phyloP scores from a whole-genome alignment of 2,888 invertebrate genomes.

The Cepaea hortensis region DNA sequence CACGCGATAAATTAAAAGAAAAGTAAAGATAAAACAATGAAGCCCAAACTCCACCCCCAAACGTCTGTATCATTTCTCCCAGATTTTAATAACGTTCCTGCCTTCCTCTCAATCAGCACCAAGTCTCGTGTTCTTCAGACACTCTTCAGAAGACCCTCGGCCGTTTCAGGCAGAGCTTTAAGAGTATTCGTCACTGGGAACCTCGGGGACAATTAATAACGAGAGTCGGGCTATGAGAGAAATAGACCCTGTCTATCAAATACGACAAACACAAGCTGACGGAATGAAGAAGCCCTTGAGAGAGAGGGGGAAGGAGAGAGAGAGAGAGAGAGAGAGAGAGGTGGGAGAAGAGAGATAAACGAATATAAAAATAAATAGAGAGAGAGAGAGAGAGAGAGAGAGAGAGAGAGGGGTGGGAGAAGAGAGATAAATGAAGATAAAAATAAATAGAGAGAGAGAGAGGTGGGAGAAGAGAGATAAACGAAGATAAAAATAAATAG shows the following conservation, averaged over 20 bases:
- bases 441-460: no score
- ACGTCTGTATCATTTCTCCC: no score
- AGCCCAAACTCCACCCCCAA: neutral
- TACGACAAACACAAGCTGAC: neutral
- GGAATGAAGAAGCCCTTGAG: neutral
- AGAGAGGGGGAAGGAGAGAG: neutral
- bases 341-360: neutral
- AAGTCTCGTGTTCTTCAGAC: neutral
- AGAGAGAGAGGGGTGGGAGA: neutral
- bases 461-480: neutral
- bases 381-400: neutral
- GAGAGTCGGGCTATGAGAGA: neutral
- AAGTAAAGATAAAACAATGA: neutral
- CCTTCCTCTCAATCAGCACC: neutral
- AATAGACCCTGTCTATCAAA: slow-evolving; percentile 23
- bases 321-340: neutral
- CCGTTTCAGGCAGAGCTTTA: neutral
- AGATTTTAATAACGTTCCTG: neutral
- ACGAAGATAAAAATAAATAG: no score
- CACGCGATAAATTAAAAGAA: neutral
- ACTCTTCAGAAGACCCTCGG: neutral
- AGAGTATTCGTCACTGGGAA: slow-evolving; percentile 16
- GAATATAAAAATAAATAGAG: neutral
- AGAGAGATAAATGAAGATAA: neutral
- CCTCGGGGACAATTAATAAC: slow-evolving; percentile 30